A percentile compares a stretch with the other conserved stretches of the same genome.
Conservation (phyloP, 1,140 invertebrate species). For the Coboldia fuscipes region DNA sequence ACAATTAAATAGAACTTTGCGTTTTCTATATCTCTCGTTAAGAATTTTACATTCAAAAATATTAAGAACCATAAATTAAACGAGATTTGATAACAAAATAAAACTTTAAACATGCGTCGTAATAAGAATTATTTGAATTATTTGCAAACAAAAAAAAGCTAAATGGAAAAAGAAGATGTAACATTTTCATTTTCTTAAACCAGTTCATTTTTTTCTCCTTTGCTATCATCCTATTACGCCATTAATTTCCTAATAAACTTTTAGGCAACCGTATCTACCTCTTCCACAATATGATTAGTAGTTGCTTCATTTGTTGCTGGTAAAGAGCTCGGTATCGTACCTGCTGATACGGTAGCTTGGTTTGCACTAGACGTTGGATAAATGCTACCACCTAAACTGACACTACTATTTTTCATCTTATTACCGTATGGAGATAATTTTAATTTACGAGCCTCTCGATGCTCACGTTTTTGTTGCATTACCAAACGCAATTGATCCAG, state of each 20-base stretch:
- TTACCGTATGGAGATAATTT: slow-evolving; percentile 47
- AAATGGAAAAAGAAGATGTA: too few species aligned
- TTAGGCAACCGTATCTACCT: slow-evolving; percentile 20
- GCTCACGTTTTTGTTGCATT: slow-evolving; percentile 68
- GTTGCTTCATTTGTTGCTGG: slow-evolving; percentile 14
- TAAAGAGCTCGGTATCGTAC: background rate
- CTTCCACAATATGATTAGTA: slow-evolving; percentile 20
- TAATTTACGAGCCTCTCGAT: slow-evolving; percentile 54
- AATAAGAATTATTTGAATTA: too few species aligned
- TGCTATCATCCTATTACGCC: too few species aligned
- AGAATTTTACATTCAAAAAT: too few species aligned
- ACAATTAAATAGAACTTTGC: too few species aligned
- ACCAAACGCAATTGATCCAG: slow-evolving; percentile 64
- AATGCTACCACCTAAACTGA: background rate
- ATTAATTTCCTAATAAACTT: background rate
- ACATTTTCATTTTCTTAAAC: too few species aligned
- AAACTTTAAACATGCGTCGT: too few species aligned
- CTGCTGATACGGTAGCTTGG: slow-evolving; percentile 1
- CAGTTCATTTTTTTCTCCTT: too few species aligned
- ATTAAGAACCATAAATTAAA: too few species aligned
- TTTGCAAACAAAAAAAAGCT: too few species aligned
- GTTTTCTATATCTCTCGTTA: too few species aligned
- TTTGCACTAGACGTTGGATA: background rate
- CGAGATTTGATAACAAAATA: too few species aligned
- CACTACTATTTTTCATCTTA: slow-evolving; percentile 4